Percentiles rank a stretch among this genome's conserved stretches.
Evolutionary conservation across 2,888 invertebrate genomes (phyloP).

Genomic region (Sinodicranocentrus sp.): DNA sequence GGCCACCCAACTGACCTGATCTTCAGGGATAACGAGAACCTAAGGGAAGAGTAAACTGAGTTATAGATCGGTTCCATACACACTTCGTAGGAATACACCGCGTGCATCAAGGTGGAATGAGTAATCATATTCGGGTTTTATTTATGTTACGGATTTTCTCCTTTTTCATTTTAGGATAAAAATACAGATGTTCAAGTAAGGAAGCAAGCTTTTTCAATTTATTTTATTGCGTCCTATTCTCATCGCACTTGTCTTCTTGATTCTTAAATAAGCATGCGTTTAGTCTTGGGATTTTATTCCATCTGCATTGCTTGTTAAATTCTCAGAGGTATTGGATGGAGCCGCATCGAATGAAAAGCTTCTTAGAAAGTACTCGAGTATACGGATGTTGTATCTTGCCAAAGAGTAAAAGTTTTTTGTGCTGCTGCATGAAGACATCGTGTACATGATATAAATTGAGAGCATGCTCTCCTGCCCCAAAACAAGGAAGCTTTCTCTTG

Average conservation of each 20-base stretch:
- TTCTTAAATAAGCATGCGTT: neutral
- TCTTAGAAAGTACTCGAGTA: constrained; percentile 23
- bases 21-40: constrained; percentile 78
- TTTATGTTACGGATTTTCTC: neutral
- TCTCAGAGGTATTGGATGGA: neutral
- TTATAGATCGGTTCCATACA: neutral
- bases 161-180: too few species aligned
- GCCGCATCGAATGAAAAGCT: constrained; percentile 27
- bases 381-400: constrained; percentile 32
- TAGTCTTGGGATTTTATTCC: neutral
- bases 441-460: too few species aligned
- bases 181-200: neutral
- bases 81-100: neutral
- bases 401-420: constrained; percentile 17
- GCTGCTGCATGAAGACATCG: too few species aligned
- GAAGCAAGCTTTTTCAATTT: constrained; percentile 64
- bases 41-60: constrained; percentile 43
- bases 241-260: constrained; percentile 20
- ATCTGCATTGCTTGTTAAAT: neutral
- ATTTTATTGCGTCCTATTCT: constrained; percentile 53
- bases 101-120: too few species aligned
- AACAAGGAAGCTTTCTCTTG: too few species aligned
- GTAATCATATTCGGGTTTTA: neutral
- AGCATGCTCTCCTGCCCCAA: too few species aligned
- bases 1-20: constrained; percentile 84